phyloP scores from a whole-genome alignment of 2,797 vertebrate genomes.

The Erithacus rubecula region DNA sequence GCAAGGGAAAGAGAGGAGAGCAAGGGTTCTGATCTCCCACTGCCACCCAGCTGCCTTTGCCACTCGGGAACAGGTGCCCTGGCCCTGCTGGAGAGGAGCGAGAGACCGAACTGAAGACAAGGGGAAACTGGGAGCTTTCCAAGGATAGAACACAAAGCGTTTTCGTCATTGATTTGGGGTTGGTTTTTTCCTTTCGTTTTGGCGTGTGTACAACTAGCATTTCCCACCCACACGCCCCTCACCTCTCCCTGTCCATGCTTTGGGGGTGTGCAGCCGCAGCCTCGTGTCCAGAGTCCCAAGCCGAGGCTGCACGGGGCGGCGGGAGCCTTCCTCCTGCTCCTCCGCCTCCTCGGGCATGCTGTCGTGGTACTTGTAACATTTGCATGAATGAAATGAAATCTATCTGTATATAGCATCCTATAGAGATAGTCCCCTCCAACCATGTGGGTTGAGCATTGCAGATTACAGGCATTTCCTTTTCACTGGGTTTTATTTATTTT shows the following conservation, averaged over 20 bases:
- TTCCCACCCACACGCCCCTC: slow-evolving; percentile 1
- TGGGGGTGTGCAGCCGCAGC: not conserved
- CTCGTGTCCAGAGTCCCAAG: slow-evolving; percentile 24
- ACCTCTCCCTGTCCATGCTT: slow-evolving; percentile 55
- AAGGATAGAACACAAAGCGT: slow-evolving; percentile 31
- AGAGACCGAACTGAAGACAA: slow-evolving; percentile 38
- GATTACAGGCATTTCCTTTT: slow-evolving; percentile 64
- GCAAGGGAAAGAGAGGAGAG: slow-evolving; percentile 26
- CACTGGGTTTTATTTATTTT: slow-evolving; percentile 66
- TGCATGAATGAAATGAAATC: slow-evolving; percentile 91
- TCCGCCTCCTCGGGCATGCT: slow-evolving; percentile 89
- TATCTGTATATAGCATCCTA: slow-evolving; percentile 89
- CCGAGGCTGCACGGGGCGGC: not conserved
- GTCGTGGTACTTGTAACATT: slow-evolving; percentile 92
- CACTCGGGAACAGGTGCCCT: slow-evolving; percentile 15
- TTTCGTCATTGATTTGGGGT: slow-evolving; percentile 16
- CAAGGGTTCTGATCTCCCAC: not conserved
- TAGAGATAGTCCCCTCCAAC: slow-evolving; percentile 71
- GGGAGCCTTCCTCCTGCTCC: slow-evolving; percentile 59
- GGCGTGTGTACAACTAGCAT: slow-evolving; percentile 64
- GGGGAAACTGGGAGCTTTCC: slow-evolving; percentile 36
- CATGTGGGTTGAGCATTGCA: slow-evolving; percentile 69
- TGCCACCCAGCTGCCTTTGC: slow-evolving; percentile 21
- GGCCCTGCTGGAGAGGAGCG: slow-evolving; percentile 36
- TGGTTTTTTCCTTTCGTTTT: slow-evolving; percentile 31